Evolutionary conservation across 1,140 invertebrate species (phyloP), one percentile per base, ranked within the genome.

Genomic region (Bombus waltoni): DNA sequence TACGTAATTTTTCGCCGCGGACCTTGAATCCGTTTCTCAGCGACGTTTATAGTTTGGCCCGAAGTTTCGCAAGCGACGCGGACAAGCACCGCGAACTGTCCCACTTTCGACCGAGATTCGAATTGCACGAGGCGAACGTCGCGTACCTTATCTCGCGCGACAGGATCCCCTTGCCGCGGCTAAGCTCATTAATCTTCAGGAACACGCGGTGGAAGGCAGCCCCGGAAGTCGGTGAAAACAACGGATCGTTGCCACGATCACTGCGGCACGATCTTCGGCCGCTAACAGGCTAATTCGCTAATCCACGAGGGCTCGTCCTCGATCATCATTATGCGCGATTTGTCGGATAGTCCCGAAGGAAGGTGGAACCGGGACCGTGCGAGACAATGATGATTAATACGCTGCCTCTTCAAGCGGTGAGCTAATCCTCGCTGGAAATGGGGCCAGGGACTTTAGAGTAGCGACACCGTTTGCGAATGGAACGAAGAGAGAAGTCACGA

Each of bases 381-480:
- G 71, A 42, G 74, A 73, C 86, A 81, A 90, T 80, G 85, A 83
- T 87, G 89, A 89, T 90, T 90, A 90, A 90, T 89, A 87, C 81
- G 75, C 32, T 15, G 18, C 57, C 18, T 57, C 79, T 72, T 25
- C 42, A 76, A 80, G 62, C 10, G 66, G 66, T 25, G n/a, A 66
- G 84, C 53, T 85, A 85, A 89, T 90, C 87, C 89, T 87, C 75
- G 75, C 73, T 83, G 82, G 47, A 85, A 85, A 86, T 74, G 73
- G 47, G 10, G 32, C 28, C 18, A 18, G 68, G 68, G 53, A 65
- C n/a, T 42, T n/a, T 57, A 6, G 47, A 28, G 8, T n/a, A 22
- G 75, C 25, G 42, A 62, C 73, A 28, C 3, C 66, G n/a, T 73
- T 62, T 13, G 59, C 59, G 28, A 62, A 62, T 62, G 59, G 28